phyloP scores from a whole-genome alignment of 2,113 vertebrate genomes.

The Seriola quinqueradiata region DNA sequence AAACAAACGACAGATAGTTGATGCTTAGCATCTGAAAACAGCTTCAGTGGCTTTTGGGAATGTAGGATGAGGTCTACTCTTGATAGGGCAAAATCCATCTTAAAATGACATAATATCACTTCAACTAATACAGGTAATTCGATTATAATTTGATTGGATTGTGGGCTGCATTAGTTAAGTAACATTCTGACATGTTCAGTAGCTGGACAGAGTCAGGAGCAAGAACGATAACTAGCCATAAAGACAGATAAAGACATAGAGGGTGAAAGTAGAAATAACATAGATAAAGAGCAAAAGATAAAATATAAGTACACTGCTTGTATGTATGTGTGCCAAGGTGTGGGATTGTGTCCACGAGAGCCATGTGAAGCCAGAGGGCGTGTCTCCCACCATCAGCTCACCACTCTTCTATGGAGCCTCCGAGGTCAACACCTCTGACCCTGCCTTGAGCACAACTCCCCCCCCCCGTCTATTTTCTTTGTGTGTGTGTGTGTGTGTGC shows the following conservation, averaged over 20 bases:
- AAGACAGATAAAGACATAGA: not conserved
- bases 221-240: not conserved
- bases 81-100: not conserved
- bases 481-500: slow-evolving; percentile 47
- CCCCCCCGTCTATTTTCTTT: slow-evolving; percentile 27
- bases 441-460: slow-evolving; percentile 56
- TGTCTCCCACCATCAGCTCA: slow-evolving; percentile 68
- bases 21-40: not conserved
- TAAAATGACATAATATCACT: not conserved
- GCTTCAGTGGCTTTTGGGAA: not conserved
- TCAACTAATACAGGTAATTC: not conserved
- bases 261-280: slow-evolving; percentile 19
- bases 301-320: not conserved
- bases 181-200: slow-evolving; percentile 4
- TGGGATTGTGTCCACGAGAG: slow-evolving; percentile 22
- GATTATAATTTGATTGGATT: not conserved
- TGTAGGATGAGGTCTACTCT: not conserved
- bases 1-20: not conserved
- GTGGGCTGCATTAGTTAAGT: not conserved
- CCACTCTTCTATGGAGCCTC: slow-evolving; percentile 46
- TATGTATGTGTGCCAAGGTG: slow-evolving; percentile 3
- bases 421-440: slow-evolving; percentile 72
- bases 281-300: slow-evolving; percentile 29
- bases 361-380: slow-evolving; percentile 53
- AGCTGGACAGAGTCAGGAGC: not conserved